A percentile compares a stretch with the other conserved stretches of the same genome.
These are phyloP conservation scores for Yponomeuta plumbellus DNA, from an alignment of 2,888 invertebrate species.

Conservation along the genomic window DNA sequence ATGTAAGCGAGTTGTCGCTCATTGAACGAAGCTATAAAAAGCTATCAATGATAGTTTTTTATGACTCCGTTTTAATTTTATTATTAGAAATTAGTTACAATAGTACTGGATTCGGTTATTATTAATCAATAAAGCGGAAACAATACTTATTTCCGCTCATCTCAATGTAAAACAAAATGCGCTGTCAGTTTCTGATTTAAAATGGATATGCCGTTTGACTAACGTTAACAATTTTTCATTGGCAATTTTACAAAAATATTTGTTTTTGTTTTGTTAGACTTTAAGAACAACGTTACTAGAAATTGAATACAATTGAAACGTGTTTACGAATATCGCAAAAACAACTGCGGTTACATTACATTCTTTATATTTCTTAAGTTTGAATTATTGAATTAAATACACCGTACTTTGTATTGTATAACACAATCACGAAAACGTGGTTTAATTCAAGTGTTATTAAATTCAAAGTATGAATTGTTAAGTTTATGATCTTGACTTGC, in stretches of 20 bases:
- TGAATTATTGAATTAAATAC: conserved; percentile 23
- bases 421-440: conserved; percentile 19
- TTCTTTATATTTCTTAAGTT: conserved; percentile 53
- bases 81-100: conserved; percentile 52
- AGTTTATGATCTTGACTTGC: conserved; percentile 68
- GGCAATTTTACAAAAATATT: conserved; percentile 9
- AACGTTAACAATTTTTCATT: conserved; percentile 10
- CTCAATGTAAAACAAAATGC: conserved; percentile 34
- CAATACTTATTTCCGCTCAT: neutral
- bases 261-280: conserved; percentile 2
- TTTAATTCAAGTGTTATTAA: conserved; percentile 18
- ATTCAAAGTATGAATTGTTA: conserved; percentile 47
- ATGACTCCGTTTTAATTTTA: conserved; percentile 25
- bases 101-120: conserved; percentile 67
- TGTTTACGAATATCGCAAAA: conserved; percentile 29
- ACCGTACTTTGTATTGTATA: conserved; percentile 28
- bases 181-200: conserved; percentile 51
- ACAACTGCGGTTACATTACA: conserved; percentile 68
- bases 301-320: neutral
- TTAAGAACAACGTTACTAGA: neutral
- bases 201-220: conserved; percentile 53
- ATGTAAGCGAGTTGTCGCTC: conserved; percentile 22
- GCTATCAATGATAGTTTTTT: conserved; percentile 25
- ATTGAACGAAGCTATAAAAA: neutral
- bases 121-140: conserved; percentile 21